A percentile compares a stretch with the other conserved stretches of the same genome.
phyloP scores from a whole-genome alignment of 2,797 vertebrate species.

The Petrocephalus schoutedeni region DNA sequence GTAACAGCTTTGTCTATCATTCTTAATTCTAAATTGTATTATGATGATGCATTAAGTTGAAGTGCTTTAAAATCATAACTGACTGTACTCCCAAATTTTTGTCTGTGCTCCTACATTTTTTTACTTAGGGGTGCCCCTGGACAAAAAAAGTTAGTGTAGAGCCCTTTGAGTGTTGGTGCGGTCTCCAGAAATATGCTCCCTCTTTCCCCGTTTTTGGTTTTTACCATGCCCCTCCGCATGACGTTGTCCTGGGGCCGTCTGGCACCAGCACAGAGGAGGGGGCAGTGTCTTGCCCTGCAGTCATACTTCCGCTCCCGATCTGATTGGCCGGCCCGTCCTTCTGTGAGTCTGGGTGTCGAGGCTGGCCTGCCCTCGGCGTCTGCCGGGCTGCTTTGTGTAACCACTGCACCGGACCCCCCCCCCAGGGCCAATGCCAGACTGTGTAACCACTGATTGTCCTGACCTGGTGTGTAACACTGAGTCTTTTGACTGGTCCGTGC shows the following conservation, averaged over 20 bases:
- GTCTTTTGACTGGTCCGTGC: not conserved
- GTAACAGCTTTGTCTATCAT: too few species aligned
- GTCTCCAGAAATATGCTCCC: not conserved
- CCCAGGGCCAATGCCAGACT: not conserved
- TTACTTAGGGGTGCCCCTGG: too few species aligned
- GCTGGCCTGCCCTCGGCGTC: not conserved
- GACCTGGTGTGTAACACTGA: constrained; percentile 9
- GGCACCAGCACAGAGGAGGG: not conserved
- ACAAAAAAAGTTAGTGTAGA: too few species aligned
- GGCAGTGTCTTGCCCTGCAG: not conserved
- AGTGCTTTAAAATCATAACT: too few species aligned
- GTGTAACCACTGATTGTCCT: not conserved
- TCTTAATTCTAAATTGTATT: too few species aligned
- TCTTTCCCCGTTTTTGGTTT: not conserved
- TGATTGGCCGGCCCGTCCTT: not conserved
- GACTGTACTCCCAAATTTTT: too few species aligned
- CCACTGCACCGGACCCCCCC: not conserved
- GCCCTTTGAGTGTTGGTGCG: not conserved
- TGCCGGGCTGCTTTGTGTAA: not conserved
- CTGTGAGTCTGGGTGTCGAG: not conserved
- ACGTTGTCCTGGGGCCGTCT: not conserved
- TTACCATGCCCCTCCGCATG: not conserved
- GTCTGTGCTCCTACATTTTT: too few species aligned
- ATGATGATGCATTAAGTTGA: too few species aligned
- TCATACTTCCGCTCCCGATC: not conserved